These are phyloP conservation scores for Anticlea derivata DNA, from an alignment of 2,888 invertebrate genomes.

Conservation along the genomic window DNA sequence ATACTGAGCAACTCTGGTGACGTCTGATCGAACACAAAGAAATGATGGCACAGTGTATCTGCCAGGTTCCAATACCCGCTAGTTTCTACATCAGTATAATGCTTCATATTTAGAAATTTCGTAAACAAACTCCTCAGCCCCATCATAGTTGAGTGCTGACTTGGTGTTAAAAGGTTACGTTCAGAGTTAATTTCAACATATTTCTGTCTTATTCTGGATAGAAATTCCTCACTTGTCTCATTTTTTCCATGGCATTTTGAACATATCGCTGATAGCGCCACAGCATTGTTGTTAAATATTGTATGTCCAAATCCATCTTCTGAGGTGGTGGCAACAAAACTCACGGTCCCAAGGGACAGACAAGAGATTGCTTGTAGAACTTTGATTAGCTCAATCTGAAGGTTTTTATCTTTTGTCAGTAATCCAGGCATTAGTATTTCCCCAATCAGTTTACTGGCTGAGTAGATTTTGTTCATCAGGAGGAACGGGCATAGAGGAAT, in stretches of 20 bases:
- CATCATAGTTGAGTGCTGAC: conserved; percentile 48
- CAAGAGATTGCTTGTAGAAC: conserved; percentile 62
- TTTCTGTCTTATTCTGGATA: conserved; percentile 38
- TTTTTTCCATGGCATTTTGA: conserved; percentile 57
- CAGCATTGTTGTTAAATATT: conserved; percentile 49
- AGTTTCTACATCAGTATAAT: conserved; percentile 54
- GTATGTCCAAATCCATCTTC: conserved; percentile 48
- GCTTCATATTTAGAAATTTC: conserved; percentile 67
- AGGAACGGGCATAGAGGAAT: conserved; percentile 61
- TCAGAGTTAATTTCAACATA: conserved; percentile 48
- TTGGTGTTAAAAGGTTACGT: conserved; percentile 42
- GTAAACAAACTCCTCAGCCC: conserved; percentile 58
- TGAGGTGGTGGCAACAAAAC: conserved; percentile 41
- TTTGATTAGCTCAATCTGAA: conserved; percentile 55
- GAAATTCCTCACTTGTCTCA: conserved; percentile 31
- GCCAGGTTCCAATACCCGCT: conserved; percentile 61
- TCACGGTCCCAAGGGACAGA: conserved; percentile 59
- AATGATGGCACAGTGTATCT: conserved; percentile 61
- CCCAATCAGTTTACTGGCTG: conserved; percentile 68
- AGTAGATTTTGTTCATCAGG: conserved; percentile 57
- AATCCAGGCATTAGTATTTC: conserved; percentile 72
- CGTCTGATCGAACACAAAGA: conserved; percentile 64
- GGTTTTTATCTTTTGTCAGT: conserved; percentile 53
- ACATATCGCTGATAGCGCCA: conserved; percentile 58
- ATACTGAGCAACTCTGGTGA: conserved; percentile 56